Evolutionary conservation across 2,113 vertebrate species (phyloP).

Genomic region (Thomomys bottae): DNA sequence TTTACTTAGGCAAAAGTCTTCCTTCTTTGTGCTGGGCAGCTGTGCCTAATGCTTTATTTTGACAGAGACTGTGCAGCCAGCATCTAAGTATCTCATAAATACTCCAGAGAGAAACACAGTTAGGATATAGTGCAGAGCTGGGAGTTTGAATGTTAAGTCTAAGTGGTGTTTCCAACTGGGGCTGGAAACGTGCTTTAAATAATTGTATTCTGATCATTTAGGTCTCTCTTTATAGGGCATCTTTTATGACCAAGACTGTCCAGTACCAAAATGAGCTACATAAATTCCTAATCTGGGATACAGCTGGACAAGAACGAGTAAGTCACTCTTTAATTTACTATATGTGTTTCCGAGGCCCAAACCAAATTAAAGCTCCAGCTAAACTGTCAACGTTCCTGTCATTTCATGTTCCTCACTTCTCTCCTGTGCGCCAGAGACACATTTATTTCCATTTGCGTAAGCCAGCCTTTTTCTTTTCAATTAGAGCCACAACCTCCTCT

Average conservation of each 20-base stretch:
- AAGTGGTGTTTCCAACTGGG: neutral
- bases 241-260: conserved; percentile 99
- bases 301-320: conserved; percentile 96
- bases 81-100: neutral
- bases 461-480: conserved; percentile 53
- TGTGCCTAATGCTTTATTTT: neutral
- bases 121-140: neutral
- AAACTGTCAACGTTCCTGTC: neutral
- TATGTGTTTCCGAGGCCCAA: conserved; percentile 51
- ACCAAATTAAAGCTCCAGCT: neutral
- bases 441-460: neutral
- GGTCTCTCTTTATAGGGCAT: conserved; percentile 89
- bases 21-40: neutral
- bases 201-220: conserved; percentile 64
- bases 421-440: neutral
- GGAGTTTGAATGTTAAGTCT: neutral
- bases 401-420: neutral
- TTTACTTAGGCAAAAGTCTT: too few species aligned
- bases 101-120: neutral
- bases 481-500: conserved; percentile 9
- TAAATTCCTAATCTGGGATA: conserved; percentile 99
- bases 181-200: conserved; percentile 37
- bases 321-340: conserved; percentile 78
- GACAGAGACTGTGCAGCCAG: neutral
- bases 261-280: conserved; percentile 97